Conservation (phyloP, 1,140 invertebrate genomes). For the Fragariocoptes setiger region DNA sequence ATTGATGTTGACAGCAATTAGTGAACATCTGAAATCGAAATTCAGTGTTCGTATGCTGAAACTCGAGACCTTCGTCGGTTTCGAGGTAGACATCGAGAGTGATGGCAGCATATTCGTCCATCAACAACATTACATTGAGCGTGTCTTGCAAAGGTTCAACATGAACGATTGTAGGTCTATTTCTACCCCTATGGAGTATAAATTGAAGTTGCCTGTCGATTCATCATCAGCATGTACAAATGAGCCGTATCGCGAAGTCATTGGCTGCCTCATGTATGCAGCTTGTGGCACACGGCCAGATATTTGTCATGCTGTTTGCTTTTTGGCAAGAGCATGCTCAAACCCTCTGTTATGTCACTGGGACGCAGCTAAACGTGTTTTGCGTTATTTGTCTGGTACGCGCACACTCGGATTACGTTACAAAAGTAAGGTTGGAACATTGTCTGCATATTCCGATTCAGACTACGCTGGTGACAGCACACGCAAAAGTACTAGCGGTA, state of each 20-base stretch:
- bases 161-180: constrained; percentile 3
- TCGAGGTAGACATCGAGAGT: neutral
- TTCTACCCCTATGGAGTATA: neutral
- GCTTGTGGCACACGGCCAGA: constrained; percentile 16
- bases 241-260: constrained; percentile 13
- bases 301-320: constrained; percentile 9
- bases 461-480: constrained; percentile 15
- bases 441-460: constrained; percentile 13
- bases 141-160: constrained; percentile 2
- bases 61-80: neutral
- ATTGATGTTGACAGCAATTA: neutral
- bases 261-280: constrained; percentile 16
- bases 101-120: neutral
- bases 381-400: constrained; percentile 18
- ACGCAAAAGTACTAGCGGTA: constrained; percentile 15
- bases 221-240: neutral
- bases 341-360: constrained; percentile 12
- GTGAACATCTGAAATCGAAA: neutral
- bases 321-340: constrained; percentile 4
- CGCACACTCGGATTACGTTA: neutral
- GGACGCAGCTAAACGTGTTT: constrained; percentile 16
- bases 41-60: neutral
- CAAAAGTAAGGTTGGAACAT: neutral
- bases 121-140: constrained; percentile 1
- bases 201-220: neutral